Evolutionary conservation across 2,888 invertebrate genomes (phyloP), one percentile per base, ranked within the genome.

Genomic region (Cosmopolites sordidus): DNA sequence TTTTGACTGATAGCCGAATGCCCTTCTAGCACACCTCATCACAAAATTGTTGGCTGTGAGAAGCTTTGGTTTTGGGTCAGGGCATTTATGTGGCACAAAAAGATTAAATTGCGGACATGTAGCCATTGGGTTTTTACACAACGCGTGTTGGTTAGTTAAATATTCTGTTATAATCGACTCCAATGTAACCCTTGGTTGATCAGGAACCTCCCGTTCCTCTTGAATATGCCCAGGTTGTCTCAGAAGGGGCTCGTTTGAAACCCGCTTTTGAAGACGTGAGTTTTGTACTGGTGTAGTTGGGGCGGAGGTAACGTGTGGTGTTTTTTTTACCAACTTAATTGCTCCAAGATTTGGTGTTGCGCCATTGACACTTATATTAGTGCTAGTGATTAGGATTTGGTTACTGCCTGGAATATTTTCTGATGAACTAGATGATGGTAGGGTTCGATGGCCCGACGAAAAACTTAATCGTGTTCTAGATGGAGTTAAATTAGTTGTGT

Each of bases 81-180:
- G 98, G 74, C 98, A 99, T 67, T 92, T 90, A 77, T 99, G 98
- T 0, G 96, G 96, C 60, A 84, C 82, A 68, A 94, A 92, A 30
- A 98, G 78, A 72, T 94, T 93, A 70, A 98, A 98, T 69, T 93
- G 92, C 0, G 98, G 97, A 75, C 97, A 98, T 0, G 95, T 96
- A 27, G 92, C 90, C 77, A 99, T 94, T 0, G 99, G 99, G 75
- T 97, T 94, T 76, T 91, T 92, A 78, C 99, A 99, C 5, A 93
- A 77, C n/a, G 96, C 89, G 76, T 99, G 99, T 74, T 99, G 98
- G 76, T 95, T 94, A 64, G 94, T 89, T 47, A 98, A 80, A 76
- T 97, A 98, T 74, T 97, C 96, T 0, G 92, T 95, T 59, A 98
- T 92, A 67, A 99, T 96, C 39, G 89, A 88, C 73, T 94, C 91